Evolutionary conservation across 2,797 vertebrate genomes (phyloP), one percentile per base, ranked within the genome.

Genomic region (Paguma larvata): DNA sequence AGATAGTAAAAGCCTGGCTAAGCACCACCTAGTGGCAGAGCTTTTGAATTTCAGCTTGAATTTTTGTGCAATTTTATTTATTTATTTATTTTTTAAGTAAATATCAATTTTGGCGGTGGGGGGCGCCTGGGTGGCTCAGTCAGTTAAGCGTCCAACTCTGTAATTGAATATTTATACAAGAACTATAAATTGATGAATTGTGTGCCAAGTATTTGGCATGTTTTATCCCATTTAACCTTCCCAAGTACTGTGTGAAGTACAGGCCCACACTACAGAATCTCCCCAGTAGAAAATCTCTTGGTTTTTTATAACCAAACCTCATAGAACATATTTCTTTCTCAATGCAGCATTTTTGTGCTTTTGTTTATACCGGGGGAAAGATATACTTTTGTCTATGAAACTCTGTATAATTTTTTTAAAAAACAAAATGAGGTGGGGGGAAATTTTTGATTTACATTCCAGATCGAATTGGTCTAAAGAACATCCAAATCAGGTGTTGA

Each of bases 21-120:
- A 67, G 51, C 77, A 77, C 77, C 95, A 97, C 34, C 97, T 95
- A 51, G 70, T 94, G 85, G 94, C 85, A 87, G 44, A 88, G 8
- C 62, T 82, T 94, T 94, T 89, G 19, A 97, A 93, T 80, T 97
- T 86, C 92, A 95, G 16, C 44, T 92, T 83, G 51, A 97, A 48
- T 63, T 96, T 90, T 70, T 63, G 23, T 86, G 67, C 10, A 5
- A 30, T 46, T 67, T 77, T 75, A 44, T 13, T 51, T 51, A 46
- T 46, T 92, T 90, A 78, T 80, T 34, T 5, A 63, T 88, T 83
- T 75, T 38, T 6, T 48, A 63, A 73, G 38, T 73, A 89, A 93
- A 59, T 10, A 21, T 63, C 51, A 48, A 56, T 77, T 94, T 87
- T 85, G 21, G 21, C 6, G 21, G 56, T 10, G 56, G 56, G 56